Evolutionary conservation across 1,140 invertebrate genomes (phyloP).

Genomic region (Phenacoccus solenopsis): DNA sequence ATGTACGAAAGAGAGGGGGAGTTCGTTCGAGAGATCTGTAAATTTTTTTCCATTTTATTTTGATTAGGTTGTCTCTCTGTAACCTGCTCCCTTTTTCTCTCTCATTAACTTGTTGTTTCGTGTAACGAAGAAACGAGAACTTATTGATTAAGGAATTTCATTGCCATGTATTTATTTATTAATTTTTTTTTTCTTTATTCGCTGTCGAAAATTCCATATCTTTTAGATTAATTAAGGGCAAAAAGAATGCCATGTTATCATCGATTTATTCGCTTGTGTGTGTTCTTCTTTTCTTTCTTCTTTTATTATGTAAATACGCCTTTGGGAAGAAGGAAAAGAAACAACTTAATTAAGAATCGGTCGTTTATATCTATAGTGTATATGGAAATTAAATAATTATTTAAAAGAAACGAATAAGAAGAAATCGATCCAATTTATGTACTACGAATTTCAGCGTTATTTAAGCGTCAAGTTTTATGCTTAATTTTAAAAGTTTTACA

Average conservation of each 20-base stretch:
- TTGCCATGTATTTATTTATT: slow-evolving; percentile 3
- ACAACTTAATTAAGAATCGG: too few species aligned
- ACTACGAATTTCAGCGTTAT: background rate
- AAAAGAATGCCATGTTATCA: too few species aligned
- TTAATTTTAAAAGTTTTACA: background rate
- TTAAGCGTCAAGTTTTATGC: background rate
- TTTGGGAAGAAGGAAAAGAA: background rate
- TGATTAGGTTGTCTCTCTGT: background rate
- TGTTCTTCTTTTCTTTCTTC: background rate
- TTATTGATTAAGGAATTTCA: background rate
- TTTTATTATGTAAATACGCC: background rate
- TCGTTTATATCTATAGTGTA: too few species aligned
- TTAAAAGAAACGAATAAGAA: too few species aligned
- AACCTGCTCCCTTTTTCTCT: background rate
- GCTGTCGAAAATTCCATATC: background rate
- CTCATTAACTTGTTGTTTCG: background rate
- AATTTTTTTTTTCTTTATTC: background rate
- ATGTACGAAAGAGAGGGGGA: too few species aligned
- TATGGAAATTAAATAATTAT: too few species aligned
- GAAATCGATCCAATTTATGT: too few species aligned
- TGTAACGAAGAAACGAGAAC: background rate
- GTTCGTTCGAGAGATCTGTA: too few species aligned
- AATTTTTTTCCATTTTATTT: background rate
- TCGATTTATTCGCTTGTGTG: background rate
- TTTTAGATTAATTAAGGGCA: background rate